Evolutionary conservation across 2,888 invertebrate species (phyloP).

Genomic region (Diarsia mendica): DNA sequence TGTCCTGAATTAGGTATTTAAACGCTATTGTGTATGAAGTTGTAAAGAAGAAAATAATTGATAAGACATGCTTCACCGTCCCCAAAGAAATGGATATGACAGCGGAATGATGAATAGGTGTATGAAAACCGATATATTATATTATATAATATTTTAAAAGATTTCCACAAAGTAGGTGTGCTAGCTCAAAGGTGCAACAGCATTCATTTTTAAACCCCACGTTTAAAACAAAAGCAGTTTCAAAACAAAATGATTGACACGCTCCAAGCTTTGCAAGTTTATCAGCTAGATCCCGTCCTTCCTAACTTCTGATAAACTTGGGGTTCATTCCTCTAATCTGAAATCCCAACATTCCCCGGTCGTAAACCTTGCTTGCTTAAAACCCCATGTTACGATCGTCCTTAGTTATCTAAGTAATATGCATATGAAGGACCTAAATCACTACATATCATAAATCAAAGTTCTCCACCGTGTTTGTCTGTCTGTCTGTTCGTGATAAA

Average conservation of each 20-base stretch:
- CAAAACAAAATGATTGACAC: conserved; percentile 20
- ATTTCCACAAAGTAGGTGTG: too few species aligned
- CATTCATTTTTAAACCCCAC: background rate
- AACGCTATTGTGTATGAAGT: background rate
- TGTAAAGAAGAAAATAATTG: background rate
- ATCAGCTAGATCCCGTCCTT: conserved; percentile 1
- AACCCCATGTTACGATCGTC: background rate
- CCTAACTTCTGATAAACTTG: conserved; percentile 8
- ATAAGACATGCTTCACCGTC: too few species aligned
- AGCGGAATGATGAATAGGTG: background rate
- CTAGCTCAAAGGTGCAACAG: too few species aligned
- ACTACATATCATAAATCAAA: too few species aligned
- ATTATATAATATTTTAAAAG: too few species aligned
- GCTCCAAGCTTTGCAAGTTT: background rate
- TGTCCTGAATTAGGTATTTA: background rate
- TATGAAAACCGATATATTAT: too few species aligned
- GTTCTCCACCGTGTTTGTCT: too few species aligned
- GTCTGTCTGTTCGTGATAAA: too few species aligned
- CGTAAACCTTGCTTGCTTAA: conserved; percentile 22
- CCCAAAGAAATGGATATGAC: background rate
- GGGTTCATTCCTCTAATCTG: conserved; percentile 23
- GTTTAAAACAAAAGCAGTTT: background rate
- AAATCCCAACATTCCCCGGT: conserved; percentile 1
- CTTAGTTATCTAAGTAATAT: background rate
- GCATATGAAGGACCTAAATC: background rate